phyloP scores from a whole-genome alignment of 2,888 invertebrate genomes.

The Cheilosia variabilis region DNA sequence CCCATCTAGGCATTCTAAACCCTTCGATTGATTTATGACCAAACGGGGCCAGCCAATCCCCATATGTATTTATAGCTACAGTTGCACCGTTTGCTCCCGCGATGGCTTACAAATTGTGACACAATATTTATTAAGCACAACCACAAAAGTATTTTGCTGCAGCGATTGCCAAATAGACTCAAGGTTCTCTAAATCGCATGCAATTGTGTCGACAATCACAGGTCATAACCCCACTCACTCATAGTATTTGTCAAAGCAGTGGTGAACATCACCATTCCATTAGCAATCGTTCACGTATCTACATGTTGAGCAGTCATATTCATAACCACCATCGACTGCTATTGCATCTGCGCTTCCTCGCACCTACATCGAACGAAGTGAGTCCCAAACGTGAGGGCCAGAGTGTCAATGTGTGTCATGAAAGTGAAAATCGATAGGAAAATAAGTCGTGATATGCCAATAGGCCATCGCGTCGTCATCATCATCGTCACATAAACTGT shows the following conservation, averaged over 20 bases:
- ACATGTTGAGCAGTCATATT: conserved; percentile 32
- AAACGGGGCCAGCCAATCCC: too few relatives aligned
- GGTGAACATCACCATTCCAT: conserved; percentile 23
- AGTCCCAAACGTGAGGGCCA: neutral
- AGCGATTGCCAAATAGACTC: conserved; percentile 3
- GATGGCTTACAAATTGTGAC: too few relatives aligned
- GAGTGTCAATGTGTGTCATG: conserved; percentile 30
- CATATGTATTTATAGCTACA: too few relatives aligned
- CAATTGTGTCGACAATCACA: conserved; percentile 5
- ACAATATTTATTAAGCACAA: neutral
- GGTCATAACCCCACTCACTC: conserved; percentile 10
- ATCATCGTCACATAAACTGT: conserved; percentile 29
- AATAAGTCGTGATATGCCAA: conserved; percentile 56
- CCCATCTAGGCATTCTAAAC: too few relatives aligned
- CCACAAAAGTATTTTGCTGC: neutral
- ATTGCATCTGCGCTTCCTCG: neutral
- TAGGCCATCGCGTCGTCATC: conserved; percentile 16
- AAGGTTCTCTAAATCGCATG: neutral
- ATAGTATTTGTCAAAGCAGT: conserved; percentile 22
- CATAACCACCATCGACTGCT: conserved; percentile 2
- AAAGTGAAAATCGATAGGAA: conserved; percentile 49
- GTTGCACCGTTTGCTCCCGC: too few relatives aligned
- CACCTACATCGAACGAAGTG: neutral
- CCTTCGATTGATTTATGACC: too few relatives aligned
- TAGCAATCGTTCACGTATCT: neutral